These are phyloP conservation scores for Parazoanthus darwini DNA, from an alignment of 92 coral and sea anemone genomes.

Conservation along the genomic window DNA sequence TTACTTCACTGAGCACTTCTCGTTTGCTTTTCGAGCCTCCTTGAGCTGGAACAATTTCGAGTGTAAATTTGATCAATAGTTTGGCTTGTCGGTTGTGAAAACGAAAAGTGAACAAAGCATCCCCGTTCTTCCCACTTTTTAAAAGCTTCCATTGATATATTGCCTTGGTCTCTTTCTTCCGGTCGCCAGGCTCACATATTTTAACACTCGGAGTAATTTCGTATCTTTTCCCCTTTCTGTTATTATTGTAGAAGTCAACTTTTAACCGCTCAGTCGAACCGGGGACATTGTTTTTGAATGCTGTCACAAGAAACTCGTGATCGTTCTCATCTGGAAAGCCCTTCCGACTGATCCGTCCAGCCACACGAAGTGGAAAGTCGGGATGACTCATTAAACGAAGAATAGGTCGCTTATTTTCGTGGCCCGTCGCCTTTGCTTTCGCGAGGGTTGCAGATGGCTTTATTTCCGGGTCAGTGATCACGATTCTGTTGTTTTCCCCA, in stretches of 20 bases:
- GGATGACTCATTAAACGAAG: neutral
- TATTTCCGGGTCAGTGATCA: neutral
- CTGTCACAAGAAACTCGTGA: constrained; percentile 18
- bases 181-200: constrained; percentile 3
- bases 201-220: neutral
- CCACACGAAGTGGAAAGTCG: constrained; percentile 21
- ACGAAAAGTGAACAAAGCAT: constrained; percentile 47
- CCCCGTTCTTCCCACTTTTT: constrained; percentile 24
- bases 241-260: constrained; percentile 1
- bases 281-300: constrained; percentile 3
- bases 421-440: neutral
- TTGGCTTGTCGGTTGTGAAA: constrained; percentile 44
- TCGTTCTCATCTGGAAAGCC: constrained; percentile 35
- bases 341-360: constrained; percentile 8
- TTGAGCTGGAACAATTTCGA: constrained; percentile 25
- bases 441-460: no score
- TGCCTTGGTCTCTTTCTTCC: constrained; percentile 1
- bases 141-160: constrained; percentile 38
- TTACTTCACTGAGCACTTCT: constrained; percentile 39
- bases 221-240: constrained; percentile 7
- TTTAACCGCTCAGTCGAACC: constrained; percentile 18
- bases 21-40: constrained; percentile 37
- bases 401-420: neutral
- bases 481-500: constrained; percentile 7
- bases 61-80: constrained; percentile 35